These are phyloP conservation scores for Perizoma affinitatum DNA, from an alignment of 2,888 invertebrate genomes.

Conservation along the genomic window DNA sequence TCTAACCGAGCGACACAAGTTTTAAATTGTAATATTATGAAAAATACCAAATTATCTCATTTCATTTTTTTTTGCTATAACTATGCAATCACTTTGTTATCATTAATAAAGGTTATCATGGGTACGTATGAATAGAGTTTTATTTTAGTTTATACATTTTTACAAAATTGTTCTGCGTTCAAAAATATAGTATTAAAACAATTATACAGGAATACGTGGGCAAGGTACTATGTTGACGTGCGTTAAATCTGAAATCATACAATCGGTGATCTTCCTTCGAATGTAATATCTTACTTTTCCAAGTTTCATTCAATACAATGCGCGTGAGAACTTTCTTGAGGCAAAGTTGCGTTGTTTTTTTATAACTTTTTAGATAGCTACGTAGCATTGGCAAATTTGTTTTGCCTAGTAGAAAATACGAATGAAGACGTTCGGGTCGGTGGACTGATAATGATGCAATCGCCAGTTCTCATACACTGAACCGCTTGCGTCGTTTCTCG, in stretches of 20 bases:
- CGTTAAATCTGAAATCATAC: background rate
- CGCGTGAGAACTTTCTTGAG: too few species aligned
- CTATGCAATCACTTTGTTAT: background rate
- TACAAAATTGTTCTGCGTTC: too few species aligned
- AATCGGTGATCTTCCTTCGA: background rate
- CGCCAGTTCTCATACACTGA: constrained; percentile 45
- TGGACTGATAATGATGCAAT: constrained; percentile 52
- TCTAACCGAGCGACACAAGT: constrained; percentile 6
- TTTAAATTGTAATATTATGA: constrained; percentile 4
- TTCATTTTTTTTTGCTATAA: background rate
- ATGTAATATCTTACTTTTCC: background rate
- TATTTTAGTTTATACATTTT: too few species aligned
- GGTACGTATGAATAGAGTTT: too few species aligned
- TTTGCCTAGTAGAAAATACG: constrained; percentile 20
- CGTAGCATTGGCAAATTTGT: too few species aligned
- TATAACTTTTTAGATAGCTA: too few species aligned
- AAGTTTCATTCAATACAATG: too few species aligned
- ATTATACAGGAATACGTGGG: too few species aligned
- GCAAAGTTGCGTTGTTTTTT: too few species aligned
- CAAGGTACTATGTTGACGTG: background rate
- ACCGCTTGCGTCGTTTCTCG: constrained; percentile 32
- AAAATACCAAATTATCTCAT: too few species aligned
- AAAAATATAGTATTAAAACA: too few species aligned
- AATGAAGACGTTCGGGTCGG: constrained; percentile 24
- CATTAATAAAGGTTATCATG: background rate